Evolutionary conservation across 1,140 invertebrate species (phyloP).

Genomic region (Anastrepha ludens): DNA sequence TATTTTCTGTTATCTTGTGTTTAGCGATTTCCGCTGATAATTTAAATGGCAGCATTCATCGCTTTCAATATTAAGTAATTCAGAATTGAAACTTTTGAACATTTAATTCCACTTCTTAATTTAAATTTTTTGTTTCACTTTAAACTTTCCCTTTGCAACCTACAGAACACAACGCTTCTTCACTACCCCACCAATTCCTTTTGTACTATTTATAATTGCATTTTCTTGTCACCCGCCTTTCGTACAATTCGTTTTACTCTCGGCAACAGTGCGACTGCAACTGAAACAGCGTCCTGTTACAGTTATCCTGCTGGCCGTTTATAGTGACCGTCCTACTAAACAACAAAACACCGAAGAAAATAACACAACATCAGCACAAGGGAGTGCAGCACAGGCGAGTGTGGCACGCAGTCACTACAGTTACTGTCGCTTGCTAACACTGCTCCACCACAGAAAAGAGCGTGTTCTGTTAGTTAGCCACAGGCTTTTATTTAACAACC

Average conservation of each 20-base stretch:
- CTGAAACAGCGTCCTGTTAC: slow-evolving; percentile 19
- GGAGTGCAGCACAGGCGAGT: background rate
- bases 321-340: background rate
- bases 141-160: background rate
- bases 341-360: background rate
- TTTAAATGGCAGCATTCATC: no score
- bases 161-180: background rate
- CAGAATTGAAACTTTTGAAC: background rate
- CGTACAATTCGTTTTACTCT: background rate
- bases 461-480: background rate
- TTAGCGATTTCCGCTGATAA: background rate
- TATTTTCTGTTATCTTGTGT: no score
- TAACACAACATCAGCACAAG: background rate
- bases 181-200: background rate
- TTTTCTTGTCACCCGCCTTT: slow-evolving; percentile 24
- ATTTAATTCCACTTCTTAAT: background rate
- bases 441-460: background rate
- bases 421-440: background rate
- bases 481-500: background rate
- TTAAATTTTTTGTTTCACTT: background rate
- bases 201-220: slow-evolving; percentile 31
- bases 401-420: background rate
- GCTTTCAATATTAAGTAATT: no score
- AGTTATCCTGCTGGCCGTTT: slow-evolving; percentile 13
- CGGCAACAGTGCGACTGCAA: slow-evolving; percentile 28